Conservation (phyloP, 2,888 invertebrate genomes). For the Sminthurides aquaticus region DNA sequence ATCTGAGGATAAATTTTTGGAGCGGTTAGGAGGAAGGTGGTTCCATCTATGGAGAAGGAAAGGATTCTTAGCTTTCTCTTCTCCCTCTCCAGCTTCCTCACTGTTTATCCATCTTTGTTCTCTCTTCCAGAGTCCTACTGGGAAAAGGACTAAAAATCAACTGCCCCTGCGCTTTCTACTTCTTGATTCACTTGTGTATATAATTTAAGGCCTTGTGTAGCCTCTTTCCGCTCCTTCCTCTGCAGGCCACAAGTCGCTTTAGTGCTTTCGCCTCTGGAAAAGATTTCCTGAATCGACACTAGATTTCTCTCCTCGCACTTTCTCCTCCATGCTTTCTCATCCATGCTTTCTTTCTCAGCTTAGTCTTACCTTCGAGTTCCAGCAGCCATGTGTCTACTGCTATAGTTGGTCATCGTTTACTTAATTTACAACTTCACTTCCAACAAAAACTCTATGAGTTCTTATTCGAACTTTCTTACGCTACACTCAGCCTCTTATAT, state of each 20-base stretch:
- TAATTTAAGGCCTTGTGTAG: background rate
- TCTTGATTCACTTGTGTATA: background rate
- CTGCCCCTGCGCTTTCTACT: background rate
- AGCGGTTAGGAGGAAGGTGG: background rate
- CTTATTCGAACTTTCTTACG: too few relatives aligned
- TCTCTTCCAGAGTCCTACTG: too few relatives aligned
- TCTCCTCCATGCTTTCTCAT: background rate
- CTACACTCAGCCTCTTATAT: too few relatives aligned
- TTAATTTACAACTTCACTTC: background rate
- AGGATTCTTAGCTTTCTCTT: background rate
- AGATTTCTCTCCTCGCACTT: background rate
- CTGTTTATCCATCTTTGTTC: too few relatives aligned
- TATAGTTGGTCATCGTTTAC: too few relatives aligned
- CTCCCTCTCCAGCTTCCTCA: too few relatives aligned
- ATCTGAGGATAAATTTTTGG: background rate
- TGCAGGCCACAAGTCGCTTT: background rate
- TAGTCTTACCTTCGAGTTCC: too few relatives aligned
- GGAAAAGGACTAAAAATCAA: background rate
- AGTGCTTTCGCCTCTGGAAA: background rate
- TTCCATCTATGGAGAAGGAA: background rate
- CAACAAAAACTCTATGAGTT: too few relatives aligned
- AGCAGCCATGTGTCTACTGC: too few relatives aligned
- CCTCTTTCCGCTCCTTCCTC: background rate
- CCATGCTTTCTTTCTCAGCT: background rate
- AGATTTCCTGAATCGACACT: background rate